Evolutionary conservation across 1,140 invertebrate species (phyloP), one percentile per base, ranked within the genome.

Genomic region (Eciton burchellii): DNA sequence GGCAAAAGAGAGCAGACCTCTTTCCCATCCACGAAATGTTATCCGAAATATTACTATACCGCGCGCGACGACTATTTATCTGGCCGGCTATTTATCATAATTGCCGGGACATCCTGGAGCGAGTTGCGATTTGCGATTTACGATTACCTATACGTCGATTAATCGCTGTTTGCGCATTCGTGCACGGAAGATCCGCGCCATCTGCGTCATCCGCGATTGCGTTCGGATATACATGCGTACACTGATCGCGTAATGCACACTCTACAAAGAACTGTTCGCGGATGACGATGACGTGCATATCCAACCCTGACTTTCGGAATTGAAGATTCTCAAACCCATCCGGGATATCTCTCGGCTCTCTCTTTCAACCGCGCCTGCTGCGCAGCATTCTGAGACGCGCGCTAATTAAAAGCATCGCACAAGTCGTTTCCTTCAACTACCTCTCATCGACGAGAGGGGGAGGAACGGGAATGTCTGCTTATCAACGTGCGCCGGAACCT

Each of bases 21-120:
- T 74, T 65, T 65, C 24, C 43, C 35, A 21, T 21, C 59, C n/a
- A 59, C n/a, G 49, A 76, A 76, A 76, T 76, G 63, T 65, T 76
- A 35, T 21, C 16, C 16, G 16, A 59, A 41, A 72, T n/a, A n/a
- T n/a, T n/a, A n/a, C 52, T 72, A 41, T 59, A 12, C 41, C 14
- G 21, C 21, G 24, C 26, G n/a, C 29, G 41, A 26, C 8, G 2
- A 35, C 45, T 63, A 74, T 74, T 74, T 76, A 49, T 76, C 3
- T 65, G 21, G 45, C 26, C n/a, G 63, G 63, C n/a, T n/a, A n/a
- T n/a, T n/a, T n/a, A n/a, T n/a, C n/a, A 52, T 41, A 21, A 12
- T 8, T 35, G 43, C 63, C 65, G 8, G 2, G 29, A 29, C n/a
- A 76, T 76, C 43, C 63, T 35, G 19, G 9, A 65, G 45, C 26